These are phyloP conservation scores for Podargus strigoides DNA, from an alignment of 2,797 vertebrate species.

Conservation along the genomic window DNA sequence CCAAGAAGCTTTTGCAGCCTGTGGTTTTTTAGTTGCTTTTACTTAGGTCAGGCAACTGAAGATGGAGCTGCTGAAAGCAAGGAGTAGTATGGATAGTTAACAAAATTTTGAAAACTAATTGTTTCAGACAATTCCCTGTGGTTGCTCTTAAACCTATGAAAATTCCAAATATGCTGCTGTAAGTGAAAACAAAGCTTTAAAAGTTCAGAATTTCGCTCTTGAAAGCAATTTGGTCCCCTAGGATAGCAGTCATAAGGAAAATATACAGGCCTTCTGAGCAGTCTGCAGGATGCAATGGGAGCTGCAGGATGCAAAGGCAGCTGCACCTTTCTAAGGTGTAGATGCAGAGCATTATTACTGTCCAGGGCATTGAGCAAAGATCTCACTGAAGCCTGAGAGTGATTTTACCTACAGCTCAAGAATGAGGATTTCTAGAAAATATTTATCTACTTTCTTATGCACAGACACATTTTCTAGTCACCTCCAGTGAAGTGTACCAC, in stretches of 20 bases:
- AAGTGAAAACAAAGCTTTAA: not conserved
- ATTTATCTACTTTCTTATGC: not conserved
- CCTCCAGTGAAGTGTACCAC: not conserved
- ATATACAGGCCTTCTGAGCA: not conserved
- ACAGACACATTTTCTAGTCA: not conserved
- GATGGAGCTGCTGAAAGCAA: not conserved
- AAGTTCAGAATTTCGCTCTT: not conserved
- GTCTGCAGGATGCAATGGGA: not conserved
- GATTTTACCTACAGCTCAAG: not conserved
- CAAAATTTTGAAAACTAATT: not conserved
- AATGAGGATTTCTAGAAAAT: not conserved
- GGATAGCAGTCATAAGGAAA: not conserved
- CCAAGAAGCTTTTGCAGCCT: not conserved
- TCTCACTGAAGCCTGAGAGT: not conserved
- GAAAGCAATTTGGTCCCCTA: not conserved
- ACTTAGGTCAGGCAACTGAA: not conserved
- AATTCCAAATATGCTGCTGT: not conserved
- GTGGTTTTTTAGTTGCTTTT: not conserved
- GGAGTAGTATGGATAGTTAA: accelerated
- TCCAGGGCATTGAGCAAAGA: not conserved
- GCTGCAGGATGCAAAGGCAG: not conserved
- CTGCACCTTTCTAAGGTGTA: not conserved
- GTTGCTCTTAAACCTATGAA: not conserved
- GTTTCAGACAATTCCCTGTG: not conserved
- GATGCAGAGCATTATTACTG: not conserved